Evolutionary conservation across 2,888 invertebrate species (phyloP), one percentile per base, ranked within the genome.

Genomic region (Carcina quercana): DNA sequence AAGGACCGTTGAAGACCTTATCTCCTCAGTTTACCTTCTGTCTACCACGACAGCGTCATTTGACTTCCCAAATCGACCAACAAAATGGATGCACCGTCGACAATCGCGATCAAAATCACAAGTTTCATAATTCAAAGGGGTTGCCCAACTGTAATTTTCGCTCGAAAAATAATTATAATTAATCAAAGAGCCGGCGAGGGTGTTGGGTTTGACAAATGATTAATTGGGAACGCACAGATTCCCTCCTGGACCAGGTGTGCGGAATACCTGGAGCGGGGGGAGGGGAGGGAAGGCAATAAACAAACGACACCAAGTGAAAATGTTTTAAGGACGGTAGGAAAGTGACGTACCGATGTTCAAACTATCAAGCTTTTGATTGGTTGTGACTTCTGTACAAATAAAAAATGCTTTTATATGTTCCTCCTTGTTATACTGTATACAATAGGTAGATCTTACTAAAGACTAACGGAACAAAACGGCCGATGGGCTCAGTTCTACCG

Each of bases 121-220:
- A 35, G 29, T 40, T 35, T 31, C 35, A 35, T 37, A 42, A 35
- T 38, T 37, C 30, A 34, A 10, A 35, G 30, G 27, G 34, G 40
- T 34, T 42, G 36, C 35, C 30, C 35, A 38, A 37, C 32, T 31
- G 26, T 35, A 32, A 38, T 65, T 60, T 58, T 44, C 59, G 51
- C 46, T 47, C 26, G 50, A 51, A 47, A 47, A 55, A 58, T 57
- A 59, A 68, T 66, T 60, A 58, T 57, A 59, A 68, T 66, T 60
- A 65, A 66, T 67, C 59, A 55, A 50, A 28, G 34, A 28, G 35
- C n/a, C 25, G 25, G 31, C 36, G 31, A 35, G 33, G 31, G 38
- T 40, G 45, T 50, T 51, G 44, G 55, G 56, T 59, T 59, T 60
- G 64, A 53, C 56, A 58, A 59, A 59, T 59, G 67, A 74, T 71